A percentile compares a stretch with the other conserved stretches of the same genome.
phyloP scores from a whole-genome alignment of 2,888 invertebrate species.

The Plusia festucae region DNA sequence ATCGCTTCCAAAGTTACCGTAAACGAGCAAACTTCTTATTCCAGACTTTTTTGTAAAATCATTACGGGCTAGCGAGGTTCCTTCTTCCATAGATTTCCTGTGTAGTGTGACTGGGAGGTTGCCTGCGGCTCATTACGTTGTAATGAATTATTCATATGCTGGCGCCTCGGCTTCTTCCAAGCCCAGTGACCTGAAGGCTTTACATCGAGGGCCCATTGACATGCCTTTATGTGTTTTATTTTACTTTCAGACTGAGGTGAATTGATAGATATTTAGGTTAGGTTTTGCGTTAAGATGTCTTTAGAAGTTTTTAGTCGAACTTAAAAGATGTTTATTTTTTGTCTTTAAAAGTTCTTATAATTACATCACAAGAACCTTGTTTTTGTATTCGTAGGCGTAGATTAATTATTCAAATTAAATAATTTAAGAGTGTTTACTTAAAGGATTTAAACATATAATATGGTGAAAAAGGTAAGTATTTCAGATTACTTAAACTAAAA shows the following conservation, averaged over 20 bases:
- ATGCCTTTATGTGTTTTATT: constrained; percentile 58
- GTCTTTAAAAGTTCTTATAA: too few relatives aligned
- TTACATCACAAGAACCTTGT: too few relatives aligned
- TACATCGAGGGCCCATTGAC: constrained; percentile 66
- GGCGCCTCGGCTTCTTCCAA: constrained; percentile 61
- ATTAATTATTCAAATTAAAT: too few relatives aligned
- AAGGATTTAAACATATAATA: too few relatives aligned
- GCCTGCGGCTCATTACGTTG: constrained; percentile 84
- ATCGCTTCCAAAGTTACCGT: constrained; percentile 24
- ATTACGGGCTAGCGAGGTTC: constrained; percentile 62
- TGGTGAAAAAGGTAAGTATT: background rate
- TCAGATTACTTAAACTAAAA: background rate
- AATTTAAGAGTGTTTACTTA: too few relatives aligned
- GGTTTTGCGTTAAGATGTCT: background rate
- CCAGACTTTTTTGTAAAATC: constrained; percentile 65
- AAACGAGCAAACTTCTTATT: constrained; percentile 22
- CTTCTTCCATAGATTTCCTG: constrained; percentile 69
- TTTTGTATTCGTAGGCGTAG: too few relatives aligned
- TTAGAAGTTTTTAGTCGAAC: background rate
- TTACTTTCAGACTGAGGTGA: constrained; percentile 26
- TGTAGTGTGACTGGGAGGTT: constrained; percentile 72
- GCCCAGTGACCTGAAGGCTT: constrained; percentile 71
- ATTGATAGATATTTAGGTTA: constrained; percentile 26
- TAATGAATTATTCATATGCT: constrained; percentile 83
- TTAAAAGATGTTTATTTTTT: too few relatives aligned